Percentiles rank a stretch among this genome's conserved stretches.
Conservation (phyloP, 2,797 vertebrate species). For the Vireo griseus region DNA sequence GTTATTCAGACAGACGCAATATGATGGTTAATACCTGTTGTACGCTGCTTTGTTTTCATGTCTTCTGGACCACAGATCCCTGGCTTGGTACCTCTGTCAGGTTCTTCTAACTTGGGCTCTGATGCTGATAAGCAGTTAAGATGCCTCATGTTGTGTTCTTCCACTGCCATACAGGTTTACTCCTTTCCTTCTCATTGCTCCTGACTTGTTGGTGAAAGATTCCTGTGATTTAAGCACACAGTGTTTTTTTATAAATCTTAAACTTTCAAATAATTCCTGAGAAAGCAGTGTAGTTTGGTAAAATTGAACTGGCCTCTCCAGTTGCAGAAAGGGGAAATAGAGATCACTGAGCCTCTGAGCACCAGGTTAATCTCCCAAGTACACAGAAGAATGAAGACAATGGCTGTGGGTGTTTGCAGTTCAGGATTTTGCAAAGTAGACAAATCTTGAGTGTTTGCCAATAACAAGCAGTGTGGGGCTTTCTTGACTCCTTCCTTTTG, state of each 20-base stretch:
- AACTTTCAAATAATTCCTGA: background rate
- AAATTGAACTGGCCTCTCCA: background rate
- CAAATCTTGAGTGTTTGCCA: background rate
- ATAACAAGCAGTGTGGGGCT: rapidly evolving
- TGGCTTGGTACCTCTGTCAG: background rate
- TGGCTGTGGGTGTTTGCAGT: background rate
- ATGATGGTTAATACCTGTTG: background rate
- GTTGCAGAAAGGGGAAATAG: background rate
- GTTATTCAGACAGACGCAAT: background rate
- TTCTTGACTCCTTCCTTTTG: background rate
- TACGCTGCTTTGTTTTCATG: background rate
- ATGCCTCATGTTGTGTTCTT: background rate
- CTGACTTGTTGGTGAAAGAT: background rate
- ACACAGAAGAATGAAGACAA: rapidly evolving
- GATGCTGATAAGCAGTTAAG: background rate
- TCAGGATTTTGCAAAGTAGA: rapidly evolving
- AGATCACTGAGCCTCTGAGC: background rate
- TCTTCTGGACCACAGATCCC: background rate
- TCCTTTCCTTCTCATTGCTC: background rate
- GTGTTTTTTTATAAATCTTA: background rate
- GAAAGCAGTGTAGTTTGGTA: background rate
- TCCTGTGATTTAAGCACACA: background rate
- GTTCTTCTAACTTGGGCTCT: background rate
- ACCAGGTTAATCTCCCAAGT: background rate
- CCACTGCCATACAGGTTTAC: background rate